Evolutionary conservation across 2,888 invertebrate species (phyloP).

Genomic region (Sclerodermus sp.): DNA sequence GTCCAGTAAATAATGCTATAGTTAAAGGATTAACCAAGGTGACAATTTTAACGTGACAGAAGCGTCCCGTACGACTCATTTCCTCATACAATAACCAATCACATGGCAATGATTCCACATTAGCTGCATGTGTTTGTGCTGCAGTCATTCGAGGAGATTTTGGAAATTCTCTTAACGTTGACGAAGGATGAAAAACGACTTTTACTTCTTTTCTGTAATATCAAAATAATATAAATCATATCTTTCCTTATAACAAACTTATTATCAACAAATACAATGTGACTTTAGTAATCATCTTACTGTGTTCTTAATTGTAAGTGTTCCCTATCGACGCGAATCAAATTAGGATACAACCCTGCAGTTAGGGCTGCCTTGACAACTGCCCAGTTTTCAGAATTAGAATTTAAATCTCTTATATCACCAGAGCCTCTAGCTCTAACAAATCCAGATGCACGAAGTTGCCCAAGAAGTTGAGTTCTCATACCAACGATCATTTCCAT

Average conservation of each 20-base stretch:
- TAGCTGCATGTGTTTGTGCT: slow-evolving; percentile 50
- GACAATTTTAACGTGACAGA: slow-evolving; percentile 75
- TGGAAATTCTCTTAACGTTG: slow-evolving; percentile 60
- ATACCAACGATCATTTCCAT: slow-evolving; percentile 91
- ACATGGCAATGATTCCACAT: slow-evolving; percentile 63
- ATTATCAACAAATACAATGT: slow-evolving; percentile 12
- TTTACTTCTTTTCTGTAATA: slow-evolving; percentile 64
- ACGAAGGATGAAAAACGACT: slow-evolving; percentile 66
- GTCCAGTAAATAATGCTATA: slow-evolving; percentile 78
- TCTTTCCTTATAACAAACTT: neutral
- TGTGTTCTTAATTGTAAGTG: slow-evolving; percentile 67
- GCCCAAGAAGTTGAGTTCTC: slow-evolving; percentile 79
- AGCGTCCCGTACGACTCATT: slow-evolving; percentile 70
- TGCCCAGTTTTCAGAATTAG: slow-evolving; percentile 84
- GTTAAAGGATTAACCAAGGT: slow-evolving; percentile 82
- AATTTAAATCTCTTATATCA: slow-evolving; percentile 79
- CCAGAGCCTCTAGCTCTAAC: slow-evolving; percentile 66
- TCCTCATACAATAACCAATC: slow-evolving; percentile 90
- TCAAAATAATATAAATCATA: neutral
- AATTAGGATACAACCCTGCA: slow-evolving; percentile 87
- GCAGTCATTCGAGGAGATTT: slow-evolving; percentile 46
- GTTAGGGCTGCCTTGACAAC: slow-evolving; percentile 87
- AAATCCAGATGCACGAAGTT: slow-evolving; percentile 75
- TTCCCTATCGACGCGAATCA: slow-evolving; percentile 74
- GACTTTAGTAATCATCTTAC: too few species aligned